Evolutionary conservation across 2,113 vertebrate genomes (phyloP), one percentile per base, ranked within the genome.

Genomic region (Corythornis madagascariensis): DNA sequence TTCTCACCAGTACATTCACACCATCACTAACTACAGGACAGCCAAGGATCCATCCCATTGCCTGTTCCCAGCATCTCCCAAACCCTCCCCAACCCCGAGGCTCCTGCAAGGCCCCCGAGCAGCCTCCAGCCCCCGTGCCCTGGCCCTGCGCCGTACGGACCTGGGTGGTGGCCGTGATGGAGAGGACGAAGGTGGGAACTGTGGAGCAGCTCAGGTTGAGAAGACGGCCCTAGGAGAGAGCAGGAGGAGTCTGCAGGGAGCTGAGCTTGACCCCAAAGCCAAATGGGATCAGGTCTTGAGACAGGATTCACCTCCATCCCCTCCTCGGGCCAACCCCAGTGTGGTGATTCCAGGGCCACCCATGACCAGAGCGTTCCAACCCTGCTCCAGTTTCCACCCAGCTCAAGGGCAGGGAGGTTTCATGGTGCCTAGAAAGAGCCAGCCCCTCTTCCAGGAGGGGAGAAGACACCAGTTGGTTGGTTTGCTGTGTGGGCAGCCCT

Each of bases 181-280:
- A 99, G 88, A 99, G 98, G 31, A 99, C 99, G 83, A 99, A 99
- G 25, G 99, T 99, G 70, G 99, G 99, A 78, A 99, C 99, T 0
- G 99, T 99, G 93, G 99, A 99, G 95, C 99, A 99, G 98, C 99
- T 99, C 95, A 99, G 96, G 95, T 99, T 99, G 80, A 99, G 98
- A 33, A 99, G 98, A 52, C 99, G 99, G 40, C 99, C 99, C 99
- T 99, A 95, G 89, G 85, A 77, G 64, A 88, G 19, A 89, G 78
- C 52, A 86, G 43, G 48, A 83, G 22, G 60, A 61, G 53, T 33
- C 40, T 47, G 70, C 57, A 71, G 31, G 76, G 74, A 67, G 75
- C 57, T 83, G 45, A 66, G 43, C 18, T 15, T 10, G 45, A 7
- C 29, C 33, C 26, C 63, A 31, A 24, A 61, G 29, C 70, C 83